Conservation (phyloP, 2,888 invertebrate genomes). For the Linnaemya vulpina region DNA sequence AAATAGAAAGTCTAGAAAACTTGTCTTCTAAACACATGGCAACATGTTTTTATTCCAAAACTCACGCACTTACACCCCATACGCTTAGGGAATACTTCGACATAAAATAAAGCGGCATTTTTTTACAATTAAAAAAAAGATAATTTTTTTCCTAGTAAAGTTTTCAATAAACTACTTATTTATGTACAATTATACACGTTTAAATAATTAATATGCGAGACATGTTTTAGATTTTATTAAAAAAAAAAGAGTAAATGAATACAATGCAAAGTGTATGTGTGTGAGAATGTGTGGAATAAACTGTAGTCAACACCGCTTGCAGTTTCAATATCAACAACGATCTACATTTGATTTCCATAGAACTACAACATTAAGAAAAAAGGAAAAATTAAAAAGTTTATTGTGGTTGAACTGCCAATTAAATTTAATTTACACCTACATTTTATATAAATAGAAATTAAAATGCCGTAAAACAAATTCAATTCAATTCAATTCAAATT, state of each 20-base stretch:
- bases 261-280: slow-evolving; percentile 12
- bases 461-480: slow-evolving; percentile 54
- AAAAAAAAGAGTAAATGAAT: background rate
- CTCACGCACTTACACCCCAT: slow-evolving; percentile 32
- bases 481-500: slow-evolving; percentile 49
- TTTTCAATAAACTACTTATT: slow-evolving; percentile 51
- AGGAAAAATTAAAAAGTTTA: slow-evolving; percentile 20
- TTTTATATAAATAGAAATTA: slow-evolving; percentile 39
- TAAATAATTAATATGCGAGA: slow-evolving; percentile 51
- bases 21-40: slow-evolving; percentile 19
- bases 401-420: slow-evolving; percentile 44
- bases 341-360: slow-evolving; percentile 64
- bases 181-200: slow-evolving; percentile 29
- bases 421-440: slow-evolving; percentile 62
- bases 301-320: slow-evolving; percentile 9
- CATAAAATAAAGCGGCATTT: slow-evolving; percentile 31
- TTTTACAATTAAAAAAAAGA: slow-evolving; percentile 22
- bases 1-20: slow-evolving; percentile 27
- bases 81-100: background rate
- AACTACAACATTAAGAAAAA: slow-evolving; percentile 24
- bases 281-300: background rate
- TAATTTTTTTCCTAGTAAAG: slow-evolving; percentile 16
- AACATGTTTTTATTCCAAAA: background rate
- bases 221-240: slow-evolving; percentile 39
- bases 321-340: slow-evolving; percentile 51